A percentile compares a stretch with the other conserved stretches of the same genome.
phyloP scores from a whole-genome alignment of 2,797 vertebrate genomes.

The Channallabes apus region DNA sequence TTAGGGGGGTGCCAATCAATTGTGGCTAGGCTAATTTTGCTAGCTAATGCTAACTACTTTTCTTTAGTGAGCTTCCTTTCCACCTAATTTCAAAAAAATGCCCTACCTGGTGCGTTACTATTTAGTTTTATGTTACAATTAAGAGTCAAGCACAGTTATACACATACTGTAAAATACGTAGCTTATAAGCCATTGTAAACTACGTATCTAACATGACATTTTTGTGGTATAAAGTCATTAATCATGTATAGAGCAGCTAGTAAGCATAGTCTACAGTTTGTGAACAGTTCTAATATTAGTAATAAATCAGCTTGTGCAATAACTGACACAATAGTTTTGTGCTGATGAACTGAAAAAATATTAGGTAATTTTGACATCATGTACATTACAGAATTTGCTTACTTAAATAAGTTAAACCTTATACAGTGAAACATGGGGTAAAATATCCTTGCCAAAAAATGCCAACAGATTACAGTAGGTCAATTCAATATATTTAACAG shows the following conservation, averaged over 20 bases:
- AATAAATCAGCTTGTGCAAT: not conserved
- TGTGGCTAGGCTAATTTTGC: not conserved
- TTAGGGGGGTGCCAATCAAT: not conserved
- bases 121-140: not conserved
- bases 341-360: not conserved
- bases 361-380: not conserved
- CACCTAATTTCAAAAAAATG: not conserved
- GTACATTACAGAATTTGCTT: not conserved
- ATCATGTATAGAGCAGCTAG: not conserved
- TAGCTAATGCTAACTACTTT: not conserved
- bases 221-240: not conserved
- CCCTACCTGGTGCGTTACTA: not conserved
- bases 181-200: not conserved
- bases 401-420: not conserved
- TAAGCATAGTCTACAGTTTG: not conserved
- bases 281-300: not conserved
- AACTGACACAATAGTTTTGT: not conserved
- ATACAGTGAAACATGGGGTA: not conserved
- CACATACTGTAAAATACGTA: not conserved
- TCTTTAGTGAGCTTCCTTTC: not conserved
- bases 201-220: not conserved
- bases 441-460: not conserved
- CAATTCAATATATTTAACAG: not conserved
- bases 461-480: not conserved
- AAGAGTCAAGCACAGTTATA: not conserved